Evolutionary conservation across 53 echinoderm and acorn worm species (phyloP), one percentile per base, ranked within the genome.

Genomic region (Echinarachnius parma): DNA sequence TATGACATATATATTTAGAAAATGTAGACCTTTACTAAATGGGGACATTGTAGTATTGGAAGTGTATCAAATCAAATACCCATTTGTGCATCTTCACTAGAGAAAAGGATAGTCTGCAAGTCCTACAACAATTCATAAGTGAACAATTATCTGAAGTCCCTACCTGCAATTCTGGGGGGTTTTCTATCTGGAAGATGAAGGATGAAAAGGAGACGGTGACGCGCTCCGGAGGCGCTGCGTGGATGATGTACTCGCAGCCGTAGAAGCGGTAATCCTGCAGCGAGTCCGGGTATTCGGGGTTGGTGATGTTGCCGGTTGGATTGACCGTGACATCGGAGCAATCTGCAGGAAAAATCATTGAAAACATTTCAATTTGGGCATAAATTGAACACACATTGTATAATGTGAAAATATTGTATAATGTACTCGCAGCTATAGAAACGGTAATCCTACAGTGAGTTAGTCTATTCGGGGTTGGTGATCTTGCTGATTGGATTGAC

Each of bases 221-320:
- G 4, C 87, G 47, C 31, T 81, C 74, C 11, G 60, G 16, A 0
- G 72, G 64, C 16, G 46, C 59, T 16, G 66, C 78, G 37, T 87
- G 87, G 13, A 87, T 62, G 21, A 87, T 23, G 10, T 59, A 77
- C 66, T 81, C 77, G 22, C 87, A 87, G 36, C 77, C 81, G 10
- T 77, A 70, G 28, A 46, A 61, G 27, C 78, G 45, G 60, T 71
- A 78, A n/a, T 86, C 48, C 2, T 70, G 69, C 25, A 74, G 64
- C 0, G 72, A 48, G 14, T 63, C 68, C 0, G 81, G 78, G 45
- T 77, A 37, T 21, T 87, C 78, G 0, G 81, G 70, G 21, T 81
- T 81, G 56, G 78, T 87, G 39, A 87, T 31, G 23, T 87, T 69
- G 2, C 86, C 86, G 4, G 53, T 34, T 9, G 68, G 31, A n/a